phyloP scores from a whole-genome alignment of 2,888 invertebrate genomes.

The Macrophya alboannulata region DNA sequence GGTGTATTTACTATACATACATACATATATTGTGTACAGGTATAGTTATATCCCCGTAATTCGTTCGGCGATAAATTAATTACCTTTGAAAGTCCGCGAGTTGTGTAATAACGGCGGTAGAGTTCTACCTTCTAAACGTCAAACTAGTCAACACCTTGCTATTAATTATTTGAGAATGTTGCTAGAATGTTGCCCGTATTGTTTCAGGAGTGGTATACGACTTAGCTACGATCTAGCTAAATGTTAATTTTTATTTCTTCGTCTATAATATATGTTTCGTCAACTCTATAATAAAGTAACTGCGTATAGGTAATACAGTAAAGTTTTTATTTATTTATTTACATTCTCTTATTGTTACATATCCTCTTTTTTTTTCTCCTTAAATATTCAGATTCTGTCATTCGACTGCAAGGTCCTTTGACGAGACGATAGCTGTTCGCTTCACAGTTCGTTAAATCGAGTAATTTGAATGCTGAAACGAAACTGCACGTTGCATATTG shows the following conservation, averaged over 20 bases:
- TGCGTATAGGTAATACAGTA: too few relatives aligned
- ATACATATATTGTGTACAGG: not conserved
- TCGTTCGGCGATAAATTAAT: slow-evolving; percentile 42
- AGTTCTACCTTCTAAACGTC: slow-evolving; percentile 25
- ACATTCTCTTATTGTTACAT: not conserved
- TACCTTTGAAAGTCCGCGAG: slow-evolving; percentile 42
- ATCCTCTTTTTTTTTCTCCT: not conserved
- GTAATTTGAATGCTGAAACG: slow-evolving; percentile 67
- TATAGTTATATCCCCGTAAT: slow-evolving; percentile 29
- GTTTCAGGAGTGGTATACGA: not conserved
- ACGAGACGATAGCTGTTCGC: slow-evolving; percentile 17
- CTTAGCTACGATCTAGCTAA: not conserved
- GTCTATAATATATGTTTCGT: not conserved
- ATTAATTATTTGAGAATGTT: slow-evolving; percentile 38
- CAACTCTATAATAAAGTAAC: not conserved
- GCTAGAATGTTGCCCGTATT: not conserved
- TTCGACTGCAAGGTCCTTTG: slow-evolving; percentile 9
- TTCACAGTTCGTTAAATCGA: slow-evolving; percentile 62
- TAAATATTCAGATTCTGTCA: not conserved
- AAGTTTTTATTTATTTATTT: not conserved
- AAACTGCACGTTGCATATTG: not conserved
- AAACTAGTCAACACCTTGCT: slow-evolving; percentile 51
- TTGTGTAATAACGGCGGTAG: slow-evolving; percentile 17
- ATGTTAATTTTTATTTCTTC: not conserved
- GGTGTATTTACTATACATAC: too few relatives aligned